Conservation (phyloP, 2,113 vertebrate species). For the Ptilonorhynchus violaceus region DNA sequence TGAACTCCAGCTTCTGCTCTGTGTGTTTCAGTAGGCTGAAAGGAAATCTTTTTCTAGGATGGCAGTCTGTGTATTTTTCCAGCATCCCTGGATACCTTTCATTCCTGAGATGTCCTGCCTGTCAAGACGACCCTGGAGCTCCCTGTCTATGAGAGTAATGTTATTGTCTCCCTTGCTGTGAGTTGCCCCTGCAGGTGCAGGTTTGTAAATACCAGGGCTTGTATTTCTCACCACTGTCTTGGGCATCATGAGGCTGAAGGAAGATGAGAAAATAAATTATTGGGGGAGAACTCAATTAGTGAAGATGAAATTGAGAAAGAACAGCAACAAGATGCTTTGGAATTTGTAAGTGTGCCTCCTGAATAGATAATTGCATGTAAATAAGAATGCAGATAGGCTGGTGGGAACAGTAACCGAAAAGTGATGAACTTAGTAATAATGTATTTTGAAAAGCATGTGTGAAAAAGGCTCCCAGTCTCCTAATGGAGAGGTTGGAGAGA, state of each 20-base stretch:
- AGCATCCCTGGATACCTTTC: neutral
- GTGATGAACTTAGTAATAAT: neutral
- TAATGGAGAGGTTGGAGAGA: neutral
- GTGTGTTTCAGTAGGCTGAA: neutral
- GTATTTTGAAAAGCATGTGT: neutral
- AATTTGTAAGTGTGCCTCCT: neutral
- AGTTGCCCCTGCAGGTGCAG: neutral
- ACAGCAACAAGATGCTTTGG: neutral
- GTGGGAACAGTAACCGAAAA: neutral
- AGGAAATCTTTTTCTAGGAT: neutral
- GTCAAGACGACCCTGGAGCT: too few species aligned
- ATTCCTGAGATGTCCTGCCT: accelerated
- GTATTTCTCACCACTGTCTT: neutral
- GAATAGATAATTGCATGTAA: neutral
- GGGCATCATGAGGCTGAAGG: neutral
- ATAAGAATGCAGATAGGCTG: neutral
- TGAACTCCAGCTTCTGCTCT: neutral
- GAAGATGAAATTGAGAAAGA: neutral
- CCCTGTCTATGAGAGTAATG: accelerated
- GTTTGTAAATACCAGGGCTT: neutral
- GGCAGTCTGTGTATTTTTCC: neutral
- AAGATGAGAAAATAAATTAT: neutral
- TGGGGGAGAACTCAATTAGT: neutral
- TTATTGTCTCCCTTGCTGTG: neutral
- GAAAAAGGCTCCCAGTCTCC: neutral